Percentiles rank a stretch among this genome's conserved stretches.
phyloP scores from a whole-genome alignment of 1,140 invertebrate genomes.

The Epicauta chinensis region DNA sequence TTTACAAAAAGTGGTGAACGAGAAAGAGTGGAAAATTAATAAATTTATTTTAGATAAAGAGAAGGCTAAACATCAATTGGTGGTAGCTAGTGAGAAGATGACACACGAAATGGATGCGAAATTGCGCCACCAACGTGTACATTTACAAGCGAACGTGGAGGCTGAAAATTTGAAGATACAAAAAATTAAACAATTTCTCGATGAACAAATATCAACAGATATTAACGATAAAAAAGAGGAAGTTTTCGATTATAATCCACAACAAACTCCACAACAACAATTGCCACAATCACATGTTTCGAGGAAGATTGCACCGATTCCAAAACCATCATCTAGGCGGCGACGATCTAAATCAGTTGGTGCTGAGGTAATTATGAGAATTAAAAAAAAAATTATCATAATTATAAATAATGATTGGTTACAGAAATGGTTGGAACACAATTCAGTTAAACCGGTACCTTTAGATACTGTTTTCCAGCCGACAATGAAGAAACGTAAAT shows the following conservation, averaged over 20 bases:
- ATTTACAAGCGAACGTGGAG: constrained; percentile 49
- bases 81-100: constrained; percentile 64
- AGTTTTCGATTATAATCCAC: constrained; percentile 3
- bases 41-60: constrained; percentile 69
- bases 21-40: constrained; percentile 62
- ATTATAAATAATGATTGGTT: background rate
- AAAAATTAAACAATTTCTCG: constrained; percentile 47
- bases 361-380: background rate
- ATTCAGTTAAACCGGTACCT: constrained; percentile 63
- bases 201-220: constrained; percentile 41
- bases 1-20: constrained; percentile 47
- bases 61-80: constrained; percentile 65
- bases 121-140: constrained; percentile 59
- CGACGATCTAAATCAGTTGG: constrained; percentile 22
- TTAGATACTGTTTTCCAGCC: constrained; percentile 86
- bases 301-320: background rate
- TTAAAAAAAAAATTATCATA: background rate
- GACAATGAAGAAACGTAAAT: constrained; percentile 71
- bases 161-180: constrained; percentile 49
- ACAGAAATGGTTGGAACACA: constrained; percentile 88
- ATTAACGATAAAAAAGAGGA: background rate
- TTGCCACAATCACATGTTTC: no score
- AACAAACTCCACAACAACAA: constrained; percentile 1
- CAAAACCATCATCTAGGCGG: background rate
- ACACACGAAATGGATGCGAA: constrained; percentile 57